Base-by-base conservation (phyloP, 2,113 vertebrate species). In the Cercocebus atys region DNA sequence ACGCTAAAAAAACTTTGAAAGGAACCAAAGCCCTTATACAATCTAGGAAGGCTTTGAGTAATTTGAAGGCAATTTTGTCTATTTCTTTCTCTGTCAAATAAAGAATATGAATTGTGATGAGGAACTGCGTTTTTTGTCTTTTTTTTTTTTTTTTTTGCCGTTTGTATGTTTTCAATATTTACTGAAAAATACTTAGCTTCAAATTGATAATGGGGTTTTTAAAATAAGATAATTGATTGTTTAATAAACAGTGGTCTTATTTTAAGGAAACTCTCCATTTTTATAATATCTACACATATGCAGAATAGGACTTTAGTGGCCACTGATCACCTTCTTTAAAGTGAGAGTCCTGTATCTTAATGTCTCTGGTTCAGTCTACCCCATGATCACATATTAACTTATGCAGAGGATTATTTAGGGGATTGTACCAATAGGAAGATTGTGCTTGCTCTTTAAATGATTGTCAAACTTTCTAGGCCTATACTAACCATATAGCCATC, bases 161-260 rank as follows among this genome's bases (percentile, higher is more conserved):
- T 84, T 84, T 86, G 12, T 84, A 10, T 88, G 18, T 95, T 94
- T 95, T 90, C 88, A 70, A 10, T 50, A 59, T 75, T 93, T 88
- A 57, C 35, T 91, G 38, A 88, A 94, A 85, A 61, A 78, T 40
- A 57, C 45, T 30, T 90, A 61, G 25, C 40, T 94, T 96, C 43
- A 90, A 87, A 94, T 8, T 25, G 20, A 27, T 43, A 50, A 47
- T 82, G n/a, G 11, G 30, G 88, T 73, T 61, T 45, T 73, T 61
- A 78, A 68, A 64, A 52, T 88, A 84, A 84, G 76, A 23, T 76
- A 50, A 59, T 40, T 57, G 6, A 66, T 78, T 66, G 5, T 43
- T 91, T 87, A 57, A 38, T 76, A 73, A 76, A 17, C 27, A 81
- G 22, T 90, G 45, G 30, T 75, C 16, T 89, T 78, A n/a, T 82